Conservation (phyloP, 2,888 invertebrate species). For the Lithophane socia region DNA sequence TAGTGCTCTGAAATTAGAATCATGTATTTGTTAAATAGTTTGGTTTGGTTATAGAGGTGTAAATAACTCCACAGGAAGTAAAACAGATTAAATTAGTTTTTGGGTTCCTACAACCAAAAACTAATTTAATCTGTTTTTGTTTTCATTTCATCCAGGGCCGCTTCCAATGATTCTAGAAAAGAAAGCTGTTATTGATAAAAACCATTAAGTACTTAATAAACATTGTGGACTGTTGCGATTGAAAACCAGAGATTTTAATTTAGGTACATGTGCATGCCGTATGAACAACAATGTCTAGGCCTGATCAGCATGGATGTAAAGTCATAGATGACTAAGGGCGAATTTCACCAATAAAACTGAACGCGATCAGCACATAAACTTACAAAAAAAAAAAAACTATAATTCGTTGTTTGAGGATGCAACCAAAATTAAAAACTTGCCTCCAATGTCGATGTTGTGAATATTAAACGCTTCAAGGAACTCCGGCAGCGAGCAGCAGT, state of each 20-base stretch:
- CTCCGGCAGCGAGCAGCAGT: conserved; percentile 59
- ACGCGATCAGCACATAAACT: no score
- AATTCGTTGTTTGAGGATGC: not conserved
- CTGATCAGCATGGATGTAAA: no score
- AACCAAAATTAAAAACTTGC: conserved; percentile 25
- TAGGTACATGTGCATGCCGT: not conserved
- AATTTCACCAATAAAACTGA: no score
- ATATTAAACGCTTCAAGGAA: conserved; percentile 51
- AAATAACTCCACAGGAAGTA: not conserved
- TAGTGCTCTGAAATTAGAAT: not conserved
- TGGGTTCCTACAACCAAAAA: no score
- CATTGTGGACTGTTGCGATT: not conserved
- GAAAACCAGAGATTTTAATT: not conserved
- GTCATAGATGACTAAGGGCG: no score
- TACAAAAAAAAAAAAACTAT: no score
- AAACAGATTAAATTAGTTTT: no score
- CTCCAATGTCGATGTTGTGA: conserved; percentile 32
- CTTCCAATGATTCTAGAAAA: conserved; percentile 15
- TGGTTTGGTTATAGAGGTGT: no score
- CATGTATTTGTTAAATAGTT: not conserved
- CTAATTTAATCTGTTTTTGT: not conserved
- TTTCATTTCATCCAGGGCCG: not conserved
- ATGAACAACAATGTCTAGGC: not conserved
- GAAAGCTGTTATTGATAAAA: not conserved
- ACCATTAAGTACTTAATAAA: not conserved